Conservation (phyloP, 2,888 invertebrate species). For the Dryocosmus kuriphilus region DNA sequence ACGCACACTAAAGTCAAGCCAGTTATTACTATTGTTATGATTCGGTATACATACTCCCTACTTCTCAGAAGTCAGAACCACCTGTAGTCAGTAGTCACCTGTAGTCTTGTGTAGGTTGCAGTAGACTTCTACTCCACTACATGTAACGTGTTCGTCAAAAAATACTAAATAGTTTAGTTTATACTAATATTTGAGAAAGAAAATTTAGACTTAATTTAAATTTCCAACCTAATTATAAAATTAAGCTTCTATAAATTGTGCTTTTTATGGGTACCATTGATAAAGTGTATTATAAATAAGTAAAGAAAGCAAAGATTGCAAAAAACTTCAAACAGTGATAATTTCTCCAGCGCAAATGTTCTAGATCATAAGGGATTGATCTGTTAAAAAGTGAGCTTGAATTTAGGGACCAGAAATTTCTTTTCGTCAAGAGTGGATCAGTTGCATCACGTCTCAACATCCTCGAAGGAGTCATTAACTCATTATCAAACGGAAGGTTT, state of each 20-base stretch:
- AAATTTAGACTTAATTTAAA: background rate
- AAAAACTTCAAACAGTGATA: background rate
- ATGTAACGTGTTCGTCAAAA: background rate
- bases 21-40: slow-evolving; percentile 77
- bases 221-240: background rate
- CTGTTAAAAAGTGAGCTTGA: background rate
- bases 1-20: slow-evolving; percentile 49
- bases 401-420: background rate
- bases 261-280: background rate
- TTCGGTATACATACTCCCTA: slow-evolving; percentile 61
- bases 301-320: background rate
- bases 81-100: no score
- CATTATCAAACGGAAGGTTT: slow-evolving; percentile 24
- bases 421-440: slow-evolving; percentile 23
- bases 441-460: slow-evolving; percentile 34
- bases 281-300: background rate
- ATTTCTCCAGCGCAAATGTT: background rate
- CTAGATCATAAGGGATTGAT: background rate
- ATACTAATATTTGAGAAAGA: background rate
- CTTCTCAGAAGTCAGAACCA: slow-evolving; percentile 40
- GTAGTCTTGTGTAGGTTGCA: no score
- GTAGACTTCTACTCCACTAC: background rate
- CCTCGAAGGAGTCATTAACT: slow-evolving; percentile 27
- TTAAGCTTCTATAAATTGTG: background rate
- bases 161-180: background rate